Evolutionary conservation across 2,113 vertebrate species (phyloP).

Genomic region (Cyprinus carpio): DNA sequence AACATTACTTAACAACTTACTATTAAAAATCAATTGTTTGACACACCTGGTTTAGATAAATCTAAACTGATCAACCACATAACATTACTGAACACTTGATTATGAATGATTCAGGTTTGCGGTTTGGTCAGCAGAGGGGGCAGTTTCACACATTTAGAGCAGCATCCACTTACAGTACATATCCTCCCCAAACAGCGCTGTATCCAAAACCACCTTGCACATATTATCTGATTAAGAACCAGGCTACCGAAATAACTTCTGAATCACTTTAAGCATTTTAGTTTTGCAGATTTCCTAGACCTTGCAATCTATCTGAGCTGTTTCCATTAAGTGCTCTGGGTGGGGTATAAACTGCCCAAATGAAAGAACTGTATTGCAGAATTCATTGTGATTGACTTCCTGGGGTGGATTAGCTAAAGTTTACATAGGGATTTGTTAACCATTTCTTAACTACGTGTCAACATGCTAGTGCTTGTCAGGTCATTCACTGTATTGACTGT

Average conservation of each 20-base stretch:
- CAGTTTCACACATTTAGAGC: conserved; percentile 50
- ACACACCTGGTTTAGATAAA: too few species aligned
- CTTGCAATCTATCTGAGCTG: conserved; percentile 37
- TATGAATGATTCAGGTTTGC: not conserved
- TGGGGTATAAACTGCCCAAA: conserved; percentile 38
- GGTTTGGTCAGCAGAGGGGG: conserved; percentile 68
- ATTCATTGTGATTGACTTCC: conserved; percentile 51
- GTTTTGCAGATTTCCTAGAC: conserved; percentile 17
- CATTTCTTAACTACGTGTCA: conserved; percentile 52
- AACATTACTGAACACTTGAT: too few species aligned
- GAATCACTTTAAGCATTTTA: conserved; percentile 13
- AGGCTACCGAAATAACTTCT: not conserved
- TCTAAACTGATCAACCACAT: not conserved
- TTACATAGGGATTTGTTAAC: conserved; percentile 55
- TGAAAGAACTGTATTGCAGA: conserved; percentile 35
- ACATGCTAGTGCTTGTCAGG: conserved; percentile 53
- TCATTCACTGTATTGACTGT: conserved; percentile 36
- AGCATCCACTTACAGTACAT: not conserved
- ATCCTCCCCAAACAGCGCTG: not conserved
- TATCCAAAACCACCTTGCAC: conserved; percentile 2
- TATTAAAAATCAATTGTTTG: too few species aligned
- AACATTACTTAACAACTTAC: too few species aligned
- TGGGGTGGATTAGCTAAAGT: conserved; percentile 50
- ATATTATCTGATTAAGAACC: not conserved
- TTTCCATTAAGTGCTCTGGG: conserved; percentile 43